phyloP scores from a whole-genome alignment of 1,140 invertebrate genomes.

The Batillaria attramentaria region DNA sequence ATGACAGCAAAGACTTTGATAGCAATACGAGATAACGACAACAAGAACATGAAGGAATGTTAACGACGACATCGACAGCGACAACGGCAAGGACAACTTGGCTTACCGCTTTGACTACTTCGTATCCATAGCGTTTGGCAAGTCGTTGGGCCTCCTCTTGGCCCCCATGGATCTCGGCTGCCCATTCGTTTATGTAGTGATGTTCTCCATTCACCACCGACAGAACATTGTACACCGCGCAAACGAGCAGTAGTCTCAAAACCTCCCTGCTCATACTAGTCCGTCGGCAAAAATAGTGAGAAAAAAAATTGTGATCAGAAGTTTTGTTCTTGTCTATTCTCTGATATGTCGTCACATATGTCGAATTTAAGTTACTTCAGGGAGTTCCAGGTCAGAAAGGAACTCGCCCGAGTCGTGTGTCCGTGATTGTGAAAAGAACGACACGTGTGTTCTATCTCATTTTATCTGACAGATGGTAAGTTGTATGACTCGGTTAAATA shows the following conservation, averaged over 20 bases:
- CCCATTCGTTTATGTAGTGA: not conserved
- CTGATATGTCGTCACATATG: not conserved
- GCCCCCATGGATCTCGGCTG: not conserved
- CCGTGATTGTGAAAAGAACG: not conserved
- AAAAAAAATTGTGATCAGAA: not conserved
- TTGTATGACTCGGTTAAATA: not conserved
- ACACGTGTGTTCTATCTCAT: not conserved
- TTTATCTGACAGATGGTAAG: constrained; percentile 3
- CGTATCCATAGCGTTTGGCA: constrained; percentile 3
- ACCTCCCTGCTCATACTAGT: not conserved
- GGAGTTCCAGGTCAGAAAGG: not conserved
- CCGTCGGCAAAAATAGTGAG: not conserved
- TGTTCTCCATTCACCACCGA: not conserved
- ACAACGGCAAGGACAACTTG: too few relatives aligned
- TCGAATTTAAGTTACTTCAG: not conserved
- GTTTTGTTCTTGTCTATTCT: not conserved
- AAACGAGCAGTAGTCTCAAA: not conserved
- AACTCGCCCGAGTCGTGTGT: not conserved
- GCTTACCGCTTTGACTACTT: not conserved
- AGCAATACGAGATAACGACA: too few relatives aligned
- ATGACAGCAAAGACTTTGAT: too few relatives aligned
- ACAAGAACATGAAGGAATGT: too few relatives aligned
- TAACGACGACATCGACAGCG: too few relatives aligned
- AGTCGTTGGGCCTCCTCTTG: not conserved
- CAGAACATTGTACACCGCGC: not conserved